A percentile compares a stretch with the other conserved stretches of the same genome.
phyloP scores from a whole-genome alignment of 2,797 vertebrate species.

The Garrulus glandarius region DNA sequence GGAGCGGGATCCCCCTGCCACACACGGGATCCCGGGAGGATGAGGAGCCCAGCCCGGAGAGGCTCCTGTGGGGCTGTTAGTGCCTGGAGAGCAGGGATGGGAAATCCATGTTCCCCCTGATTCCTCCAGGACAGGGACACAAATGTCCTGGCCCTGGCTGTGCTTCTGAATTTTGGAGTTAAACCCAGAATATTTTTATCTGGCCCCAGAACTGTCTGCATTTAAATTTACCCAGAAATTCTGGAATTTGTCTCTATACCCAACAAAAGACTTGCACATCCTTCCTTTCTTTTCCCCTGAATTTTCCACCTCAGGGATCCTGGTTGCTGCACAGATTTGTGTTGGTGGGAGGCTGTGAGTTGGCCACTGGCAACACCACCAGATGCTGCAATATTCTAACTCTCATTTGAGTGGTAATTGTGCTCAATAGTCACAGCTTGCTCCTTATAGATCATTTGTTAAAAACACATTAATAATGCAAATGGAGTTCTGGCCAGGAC shows the following conservation, averaged over 20 bases:
- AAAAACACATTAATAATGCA: conserved; percentile 12
- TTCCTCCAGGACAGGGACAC: background rate
- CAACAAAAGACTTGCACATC: rapidly evolving
- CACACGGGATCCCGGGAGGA: rapidly evolving
- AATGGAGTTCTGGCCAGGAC: background rate
- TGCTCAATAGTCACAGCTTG: background rate
- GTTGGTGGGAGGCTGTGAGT: background rate
- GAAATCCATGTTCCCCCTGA: background rate
- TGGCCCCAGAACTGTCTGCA: background rate
- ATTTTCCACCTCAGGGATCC: background rate
- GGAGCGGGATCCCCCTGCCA: background rate
- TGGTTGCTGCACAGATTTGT: background rate
- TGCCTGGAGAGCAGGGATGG: background rate
- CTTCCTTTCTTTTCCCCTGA: background rate
- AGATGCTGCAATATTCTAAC: background rate
- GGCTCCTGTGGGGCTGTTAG: background rate
- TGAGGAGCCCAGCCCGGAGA: background rate
- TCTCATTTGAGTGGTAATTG: background rate
- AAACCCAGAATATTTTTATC: background rate
- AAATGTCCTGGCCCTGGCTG: rapidly evolving
- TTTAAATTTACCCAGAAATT: background rate
- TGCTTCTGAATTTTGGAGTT: background rate
- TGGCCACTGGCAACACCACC: background rate
- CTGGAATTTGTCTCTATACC: background rate
- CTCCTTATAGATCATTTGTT: background rate